Evolutionary conservation across 2,888 invertebrate genomes (phyloP).

Genomic region (Lottia gigantea): DNA sequence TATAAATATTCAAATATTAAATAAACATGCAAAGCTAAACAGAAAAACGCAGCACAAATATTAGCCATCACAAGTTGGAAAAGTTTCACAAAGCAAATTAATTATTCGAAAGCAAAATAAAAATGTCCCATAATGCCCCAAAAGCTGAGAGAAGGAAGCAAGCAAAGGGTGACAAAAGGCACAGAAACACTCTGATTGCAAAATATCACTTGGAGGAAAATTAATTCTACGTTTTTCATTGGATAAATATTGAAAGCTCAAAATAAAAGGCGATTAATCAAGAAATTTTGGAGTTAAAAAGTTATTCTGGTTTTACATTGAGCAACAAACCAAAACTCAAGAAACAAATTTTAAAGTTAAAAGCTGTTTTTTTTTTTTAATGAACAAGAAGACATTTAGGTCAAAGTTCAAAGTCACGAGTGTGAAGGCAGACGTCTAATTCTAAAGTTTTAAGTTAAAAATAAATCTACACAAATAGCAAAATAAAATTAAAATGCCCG

Average conservation of each 20-base stretch:
- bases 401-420: not conserved
- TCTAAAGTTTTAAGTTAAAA: too few relatives aligned
- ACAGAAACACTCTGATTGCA: slow-evolving; percentile 7
- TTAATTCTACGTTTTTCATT: not conserved
- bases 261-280: not conserved
- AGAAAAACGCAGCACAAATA: too few relatives aligned
- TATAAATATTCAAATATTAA: too few relatives aligned
- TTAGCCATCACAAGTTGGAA: not conserved
- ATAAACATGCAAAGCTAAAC: too few relatives aligned
- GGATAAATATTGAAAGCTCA: not conserved
- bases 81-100: slow-evolving; percentile 1
- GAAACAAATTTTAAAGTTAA: too few relatives aligned
- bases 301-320: too few relatives aligned
- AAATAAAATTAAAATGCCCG: too few relatives aligned
- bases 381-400: not conserved
- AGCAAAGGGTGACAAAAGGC: slow-evolving; percentile 25
- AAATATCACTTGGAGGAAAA: not conserved
- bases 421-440: too few relatives aligned
- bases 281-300: not conserved
- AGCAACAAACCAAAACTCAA: too few relatives aligned
- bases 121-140: slow-evolving; percentile 10
- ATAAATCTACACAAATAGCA: too few relatives aligned
- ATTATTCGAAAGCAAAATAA: not conserved
- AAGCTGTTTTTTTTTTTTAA: too few relatives aligned
- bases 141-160: slow-evolving; percentile 26